Conservation (phyloP, 2,797 vertebrate genomes). For the Lagodon rhomboides region DNA sequence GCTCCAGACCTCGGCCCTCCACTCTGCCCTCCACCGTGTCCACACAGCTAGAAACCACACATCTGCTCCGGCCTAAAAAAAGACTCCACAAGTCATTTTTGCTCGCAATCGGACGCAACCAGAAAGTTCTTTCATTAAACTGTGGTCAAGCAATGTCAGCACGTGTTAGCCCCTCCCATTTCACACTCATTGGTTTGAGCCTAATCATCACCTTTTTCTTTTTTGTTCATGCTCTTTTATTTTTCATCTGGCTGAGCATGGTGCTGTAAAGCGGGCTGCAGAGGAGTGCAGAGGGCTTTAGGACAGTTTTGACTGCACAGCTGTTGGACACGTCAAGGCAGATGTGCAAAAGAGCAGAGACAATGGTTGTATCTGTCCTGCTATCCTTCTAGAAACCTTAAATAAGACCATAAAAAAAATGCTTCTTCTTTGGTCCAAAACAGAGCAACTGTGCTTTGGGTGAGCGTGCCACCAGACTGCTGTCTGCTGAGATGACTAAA, state of each 20-base stretch:
- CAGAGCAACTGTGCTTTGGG: neutral
- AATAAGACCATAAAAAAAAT: neutral
- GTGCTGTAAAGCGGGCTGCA: conserved; percentile 2
- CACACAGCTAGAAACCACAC: conserved; percentile 45
- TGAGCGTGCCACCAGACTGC: neutral
- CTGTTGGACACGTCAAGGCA: conserved; percentile 35
- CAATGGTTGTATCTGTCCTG: conserved; percentile 6
- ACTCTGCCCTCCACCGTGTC: conserved; percentile 35
- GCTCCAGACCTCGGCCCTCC: conserved; percentile 46
- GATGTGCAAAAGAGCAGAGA: conserved; percentile 39
- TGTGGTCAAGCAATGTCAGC: neutral
- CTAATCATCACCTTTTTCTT: neutral
- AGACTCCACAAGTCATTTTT: conserved; percentile 10
- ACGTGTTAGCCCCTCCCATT: neutral
- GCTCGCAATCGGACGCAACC: neutral
- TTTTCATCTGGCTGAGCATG: conserved; percentile 24
- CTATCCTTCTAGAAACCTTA: neutral
- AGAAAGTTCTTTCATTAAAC: conserved; percentile 1
- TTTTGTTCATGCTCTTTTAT: neutral
- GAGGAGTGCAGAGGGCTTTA: conserved; percentile 24
- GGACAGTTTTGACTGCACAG: conserved; percentile 28
- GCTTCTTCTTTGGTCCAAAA: neutral
- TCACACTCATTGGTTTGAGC: neutral
- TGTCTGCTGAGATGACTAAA: neutral
- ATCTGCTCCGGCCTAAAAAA: conserved; percentile 43